Evolutionary conservation across 1,140 invertebrate genomes (phyloP).

Genomic region (Harpegnathos saltator): DNA sequence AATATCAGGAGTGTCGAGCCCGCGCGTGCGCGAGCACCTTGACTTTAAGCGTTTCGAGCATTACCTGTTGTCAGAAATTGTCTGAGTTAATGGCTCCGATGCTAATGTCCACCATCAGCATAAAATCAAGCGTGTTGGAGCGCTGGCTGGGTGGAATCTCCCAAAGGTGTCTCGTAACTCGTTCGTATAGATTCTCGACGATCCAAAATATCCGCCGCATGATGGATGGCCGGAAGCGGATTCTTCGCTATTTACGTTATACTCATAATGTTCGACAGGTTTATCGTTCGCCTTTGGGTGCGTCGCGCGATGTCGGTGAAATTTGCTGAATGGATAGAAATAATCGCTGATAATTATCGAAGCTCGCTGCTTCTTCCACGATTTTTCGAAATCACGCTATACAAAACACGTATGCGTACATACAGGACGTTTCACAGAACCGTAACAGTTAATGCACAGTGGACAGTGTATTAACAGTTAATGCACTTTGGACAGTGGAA

Average conservation of each 20-base stretch:
- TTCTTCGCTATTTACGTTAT: constrained; percentile 53
- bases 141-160: constrained; percentile 23
- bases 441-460: too few species aligned
- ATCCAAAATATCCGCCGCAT: constrained; percentile 35
- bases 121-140: constrained; percentile 30
- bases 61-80: constrained; percentile 17
- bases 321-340: background rate
- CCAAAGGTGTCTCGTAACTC: constrained; percentile 59
- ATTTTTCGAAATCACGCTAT: too few species aligned
- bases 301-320: background rate
- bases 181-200: constrained; percentile 51
- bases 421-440: too few species aligned
- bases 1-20: background rate
- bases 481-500: too few species aligned
- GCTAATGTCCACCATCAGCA: constrained; percentile 45
- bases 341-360: background rate
- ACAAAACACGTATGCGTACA: too few species aligned
- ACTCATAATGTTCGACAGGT: constrained; percentile 49
- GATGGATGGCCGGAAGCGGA: constrained; percentile 59
- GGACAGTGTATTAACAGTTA: too few species aligned
- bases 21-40: background rate
- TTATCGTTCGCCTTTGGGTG: background rate
- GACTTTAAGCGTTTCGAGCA: constrained; percentile 35
- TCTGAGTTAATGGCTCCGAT: constrained; percentile 54
- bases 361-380: too few species aligned